Percentiles rank a stretch among this genome's conserved stretches.
phyloP scores from a whole-genome alignment of 2,888 invertebrate genomes.

The Pocota personata region DNA sequence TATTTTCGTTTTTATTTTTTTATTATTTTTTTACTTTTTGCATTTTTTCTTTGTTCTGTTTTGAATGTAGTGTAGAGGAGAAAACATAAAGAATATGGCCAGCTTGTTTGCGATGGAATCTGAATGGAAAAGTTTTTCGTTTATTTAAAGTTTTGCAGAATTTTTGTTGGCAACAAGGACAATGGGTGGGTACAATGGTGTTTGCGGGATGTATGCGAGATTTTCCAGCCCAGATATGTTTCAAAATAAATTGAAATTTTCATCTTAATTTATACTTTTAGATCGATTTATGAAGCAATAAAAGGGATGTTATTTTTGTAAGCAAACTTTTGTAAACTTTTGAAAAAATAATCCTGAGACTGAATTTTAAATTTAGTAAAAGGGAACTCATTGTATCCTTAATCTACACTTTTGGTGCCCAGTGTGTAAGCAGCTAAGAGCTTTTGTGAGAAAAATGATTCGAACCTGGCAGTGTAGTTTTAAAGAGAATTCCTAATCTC shows the following conservation, averaged over 20 bases:
- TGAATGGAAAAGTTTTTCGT: slow-evolving; percentile 71
- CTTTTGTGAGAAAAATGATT: too few relatives aligned
- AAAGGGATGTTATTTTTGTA: neutral
- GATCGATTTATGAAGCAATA: slow-evolving; percentile 14
- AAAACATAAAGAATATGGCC: neutral
- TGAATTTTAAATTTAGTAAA: too few relatives aligned
- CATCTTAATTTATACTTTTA: slow-evolving; percentile 17
- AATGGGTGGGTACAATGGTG: slow-evolving; percentile 15
- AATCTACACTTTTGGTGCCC: too few relatives aligned
- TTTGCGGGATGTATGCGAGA: neutral
- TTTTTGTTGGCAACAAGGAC: slow-evolving; percentile 43
- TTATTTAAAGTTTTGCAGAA: slow-evolving; percentile 66
- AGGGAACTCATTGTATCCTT: too few relatives aligned
- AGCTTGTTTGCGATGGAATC: slow-evolving; percentile 46
- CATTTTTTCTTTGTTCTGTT: slow-evolving; percentile 42
- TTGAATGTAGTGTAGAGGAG: slow-evolving; percentile 27
- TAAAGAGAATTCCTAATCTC: too few relatives aligned
- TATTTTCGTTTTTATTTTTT: slow-evolving; percentile 48
- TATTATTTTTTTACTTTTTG: slow-evolving; percentile 14
- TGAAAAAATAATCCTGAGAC: too few relatives aligned
- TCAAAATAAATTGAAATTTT: slow-evolving; percentile 38
- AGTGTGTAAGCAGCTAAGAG: too few relatives aligned
- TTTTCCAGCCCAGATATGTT: slow-evolving; percentile 19
- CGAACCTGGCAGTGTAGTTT: too few relatives aligned
- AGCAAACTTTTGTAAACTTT: too few relatives aligned